Percentiles rank a stretch among this genome's conserved stretches.
Conservation (phyloP, 1,140 invertebrate genomes). For the Drosophila sp. region DNA sequence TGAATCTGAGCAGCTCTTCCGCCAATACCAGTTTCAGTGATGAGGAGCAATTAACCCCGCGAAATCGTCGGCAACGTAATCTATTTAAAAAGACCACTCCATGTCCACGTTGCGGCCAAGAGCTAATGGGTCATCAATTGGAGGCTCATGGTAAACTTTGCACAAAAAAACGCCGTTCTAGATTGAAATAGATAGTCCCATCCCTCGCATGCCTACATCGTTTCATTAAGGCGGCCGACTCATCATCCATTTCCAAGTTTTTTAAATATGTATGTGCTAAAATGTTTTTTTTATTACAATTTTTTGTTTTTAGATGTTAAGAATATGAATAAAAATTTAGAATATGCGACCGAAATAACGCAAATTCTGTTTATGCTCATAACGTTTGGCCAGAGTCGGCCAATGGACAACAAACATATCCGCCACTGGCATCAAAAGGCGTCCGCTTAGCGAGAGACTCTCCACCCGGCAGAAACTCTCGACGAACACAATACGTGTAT, state of each 20-base stretch:
- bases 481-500: slow-evolving; percentile 92
- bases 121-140: slow-evolving; percentile 49
- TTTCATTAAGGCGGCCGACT: neutral
- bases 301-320: slow-evolving; percentile 4
- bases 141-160: slow-evolving; percentile 49
- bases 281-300: neutral
- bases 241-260: neutral
- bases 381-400: slow-evolving; percentile 86
- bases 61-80: slow-evolving; percentile 46
- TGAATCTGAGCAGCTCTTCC: slow-evolving; percentile 51
- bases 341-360: slow-evolving; percentile 86
- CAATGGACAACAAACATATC: slow-evolving; percentile 97
- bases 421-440: slow-evolving; percentile 92
- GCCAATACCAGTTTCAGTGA: slow-evolving; percentile 14
- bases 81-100: slow-evolving; percentile 52
- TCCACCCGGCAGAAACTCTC: slow-evolving; percentile 97
- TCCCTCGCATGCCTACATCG: neutral
- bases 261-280: neutral
- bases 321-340: slow-evolving; percentile 29
- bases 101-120: slow-evolving; percentile 87
- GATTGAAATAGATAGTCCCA: neutral
- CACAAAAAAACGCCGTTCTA: neutral
- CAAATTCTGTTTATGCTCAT: slow-evolving; percentile 84
- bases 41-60: slow-evolving; percentile 42
- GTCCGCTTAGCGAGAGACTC: slow-evolving; percentile 93